Conservation (phyloP, 2,797 vertebrate genomes). For the Cottoperca gobio region DNA sequence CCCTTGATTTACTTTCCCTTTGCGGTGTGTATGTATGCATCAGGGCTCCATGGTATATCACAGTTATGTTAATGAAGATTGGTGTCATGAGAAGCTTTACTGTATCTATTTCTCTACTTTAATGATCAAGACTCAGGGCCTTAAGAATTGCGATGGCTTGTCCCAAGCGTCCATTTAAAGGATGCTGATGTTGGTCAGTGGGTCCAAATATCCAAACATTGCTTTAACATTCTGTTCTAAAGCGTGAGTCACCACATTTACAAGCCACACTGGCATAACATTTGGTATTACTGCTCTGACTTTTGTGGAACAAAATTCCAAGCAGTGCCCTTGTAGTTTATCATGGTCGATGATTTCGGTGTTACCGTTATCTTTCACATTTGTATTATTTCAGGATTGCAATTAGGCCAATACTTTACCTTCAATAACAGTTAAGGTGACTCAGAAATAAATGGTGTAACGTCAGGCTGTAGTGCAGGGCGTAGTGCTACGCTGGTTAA, state of each 20-base stretch:
- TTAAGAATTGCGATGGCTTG: neutral
- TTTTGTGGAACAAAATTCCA: neutral
- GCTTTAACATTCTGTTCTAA: neutral
- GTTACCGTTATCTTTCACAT: neutral
- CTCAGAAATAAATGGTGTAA: neutral
- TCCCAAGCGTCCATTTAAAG: neutral
- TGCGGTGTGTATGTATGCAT: neutral
- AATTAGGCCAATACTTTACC: too few relatives aligned
- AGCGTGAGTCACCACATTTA: neutral
- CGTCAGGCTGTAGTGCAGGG: neutral
- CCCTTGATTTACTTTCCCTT: neutral
- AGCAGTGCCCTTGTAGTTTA: neutral
- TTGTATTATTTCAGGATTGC: too few relatives aligned
- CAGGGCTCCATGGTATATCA: neutral
- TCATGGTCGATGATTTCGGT: neutral
- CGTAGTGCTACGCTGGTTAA: too few relatives aligned
- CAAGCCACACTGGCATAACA: neutral
- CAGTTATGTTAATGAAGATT: neutral
- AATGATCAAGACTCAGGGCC: neutral
- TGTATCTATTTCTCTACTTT: neutral
- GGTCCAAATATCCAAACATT: neutral
- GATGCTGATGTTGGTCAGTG: neutral
- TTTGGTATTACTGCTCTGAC: constrained; percentile 1
- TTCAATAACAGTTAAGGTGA: too few relatives aligned
- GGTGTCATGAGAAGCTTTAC: constrained; percentile 9